Evolutionary conservation across 2,888 invertebrate genomes (phyloP), one percentile per base, ranked within the genome.

Genomic region (Malthinus flaveolus): DNA sequence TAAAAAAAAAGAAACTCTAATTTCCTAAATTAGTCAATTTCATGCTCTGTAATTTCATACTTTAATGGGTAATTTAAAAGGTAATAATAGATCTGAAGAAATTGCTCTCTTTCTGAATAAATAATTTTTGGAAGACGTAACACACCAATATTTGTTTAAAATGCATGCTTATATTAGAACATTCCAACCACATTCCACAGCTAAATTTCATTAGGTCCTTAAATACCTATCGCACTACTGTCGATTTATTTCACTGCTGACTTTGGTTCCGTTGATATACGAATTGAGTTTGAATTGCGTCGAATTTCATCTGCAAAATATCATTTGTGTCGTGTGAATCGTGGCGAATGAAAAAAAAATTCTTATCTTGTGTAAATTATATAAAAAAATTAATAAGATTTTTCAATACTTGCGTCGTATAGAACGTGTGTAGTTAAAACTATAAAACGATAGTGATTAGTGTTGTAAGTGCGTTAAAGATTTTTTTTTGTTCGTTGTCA

Each of bases 231-330:
- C 49, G 50, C 50, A 56, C 57, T 62, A 62, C 58, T 62, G 59
- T 54, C 62, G 67, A 64, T 66, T 70, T 68, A 80, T 77, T 73
- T 81, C 80, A 69, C 78, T 79, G 73, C 80, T 80, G 68, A 80
- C 75, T 77, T 84, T 84, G 75, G 84, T 84, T 79, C 84, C 85
- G 77, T 84, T 84, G 72, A 82, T 83, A 82, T 83, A 72, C 82
- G 80, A 72, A 84, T 78, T 39, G 39, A 12, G 77, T 83, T 84
- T 71, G 82, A 82, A 75, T 80, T 82, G 74, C 81, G 81, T 71
- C 81, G 80, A 74, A 80, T 82, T 68, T 82, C 81, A 77, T 82
- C 84, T 83, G 83, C 69, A 79, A 79, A 75, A 72, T 68, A 56
- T 61, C 56, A 51, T 47, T 47, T 48, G 60, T 51, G 57, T 61